A percentile compares a stretch with the other conserved stretches of the same genome.
Evolutionary conservation across 1,140 invertebrate genomes (phyloP).

Genomic region (Micrasema minimum): DNA sequence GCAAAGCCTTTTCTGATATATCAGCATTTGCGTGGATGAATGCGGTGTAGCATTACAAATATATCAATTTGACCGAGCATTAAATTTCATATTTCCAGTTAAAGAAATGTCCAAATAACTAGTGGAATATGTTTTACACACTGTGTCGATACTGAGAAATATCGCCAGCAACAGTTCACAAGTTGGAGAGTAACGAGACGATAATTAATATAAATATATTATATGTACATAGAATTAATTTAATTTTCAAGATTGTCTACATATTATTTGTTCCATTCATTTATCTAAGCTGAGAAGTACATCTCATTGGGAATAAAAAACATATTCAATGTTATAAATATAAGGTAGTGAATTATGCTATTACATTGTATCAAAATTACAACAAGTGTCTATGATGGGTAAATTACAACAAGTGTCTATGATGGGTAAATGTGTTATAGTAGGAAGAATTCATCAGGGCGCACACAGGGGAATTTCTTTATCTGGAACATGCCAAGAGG

Average conservation of each 20-base stretch:
- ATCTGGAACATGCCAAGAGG: conserved; percentile 11
- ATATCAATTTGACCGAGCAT: conserved; percentile 14
- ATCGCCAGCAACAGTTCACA: neutral
- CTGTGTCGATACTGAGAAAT: no score
- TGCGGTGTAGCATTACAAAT: conserved; percentile 13
- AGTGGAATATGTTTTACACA: no score
- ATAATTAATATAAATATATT: conserved; percentile 1
- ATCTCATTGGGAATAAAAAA: conserved; percentile 13
- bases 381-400: neutral
- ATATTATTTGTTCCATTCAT: conserved; percentile 26
- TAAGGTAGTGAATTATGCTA: conserved; percentile 4
- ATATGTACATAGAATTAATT: conserved; percentile 17
- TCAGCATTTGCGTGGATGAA: neutral
- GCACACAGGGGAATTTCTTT: conserved; percentile 19
- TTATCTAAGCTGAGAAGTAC: conserved; percentile 24
- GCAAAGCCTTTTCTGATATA: neutral
- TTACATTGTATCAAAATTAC: neutral
- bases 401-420: neutral
- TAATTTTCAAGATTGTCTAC: conserved; percentile 33
- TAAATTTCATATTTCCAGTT: conserved; percentile 22
- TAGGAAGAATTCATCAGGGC: neutral
- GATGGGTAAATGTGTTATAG: neutral
- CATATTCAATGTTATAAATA: conserved; percentile 1
- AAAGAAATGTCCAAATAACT: conserved; percentile 18
- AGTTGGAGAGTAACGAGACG: neutral